phyloP scores from a whole-genome alignment of 2,113 vertebrate species.

The Mesoclemmys tuberculata region DNA sequence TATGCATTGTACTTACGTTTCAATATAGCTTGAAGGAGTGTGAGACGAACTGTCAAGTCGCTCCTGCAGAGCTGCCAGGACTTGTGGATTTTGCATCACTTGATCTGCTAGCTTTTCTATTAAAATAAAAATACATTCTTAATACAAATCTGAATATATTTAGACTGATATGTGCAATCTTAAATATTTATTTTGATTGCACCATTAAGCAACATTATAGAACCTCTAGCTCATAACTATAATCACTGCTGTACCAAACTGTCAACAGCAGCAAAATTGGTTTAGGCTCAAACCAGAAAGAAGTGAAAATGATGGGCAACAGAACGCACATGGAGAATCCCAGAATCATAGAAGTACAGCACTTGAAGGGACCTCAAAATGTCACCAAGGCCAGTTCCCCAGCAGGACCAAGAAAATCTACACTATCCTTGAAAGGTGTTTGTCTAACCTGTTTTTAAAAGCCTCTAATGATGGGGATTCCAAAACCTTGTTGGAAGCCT shows the following conservation, averaged over 20 bases:
- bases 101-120: conserved; percentile 84
- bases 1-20: conserved; percentile 78
- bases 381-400: not conserved
- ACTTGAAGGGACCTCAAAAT: not conserved
- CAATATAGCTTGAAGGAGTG: conserved; percentile 86
- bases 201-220: not conserved
- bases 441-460: not conserved
- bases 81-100: conserved; percentile 87
- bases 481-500: not conserved
- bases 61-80: conserved; percentile 84
- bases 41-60: conserved; percentile 80
- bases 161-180: not conserved
- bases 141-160: not conserved
- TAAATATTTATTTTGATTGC: not conserved
- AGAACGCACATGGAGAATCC: not conserved
- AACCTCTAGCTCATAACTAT: not conserved
- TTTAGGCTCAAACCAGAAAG: not conserved
- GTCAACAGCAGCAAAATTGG: not conserved
- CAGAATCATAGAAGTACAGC: not conserved
- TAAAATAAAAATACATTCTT: conserved; percentile 1
- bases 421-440: not conserved
- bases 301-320: not conserved
- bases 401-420: not conserved
- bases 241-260: not conserved
- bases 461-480: not conserved